These are phyloP conservation scores for Rhaphigaster nebulosa DNA, from an alignment of 2,888 invertebrate genomes.

Conservation along the genomic window DNA sequence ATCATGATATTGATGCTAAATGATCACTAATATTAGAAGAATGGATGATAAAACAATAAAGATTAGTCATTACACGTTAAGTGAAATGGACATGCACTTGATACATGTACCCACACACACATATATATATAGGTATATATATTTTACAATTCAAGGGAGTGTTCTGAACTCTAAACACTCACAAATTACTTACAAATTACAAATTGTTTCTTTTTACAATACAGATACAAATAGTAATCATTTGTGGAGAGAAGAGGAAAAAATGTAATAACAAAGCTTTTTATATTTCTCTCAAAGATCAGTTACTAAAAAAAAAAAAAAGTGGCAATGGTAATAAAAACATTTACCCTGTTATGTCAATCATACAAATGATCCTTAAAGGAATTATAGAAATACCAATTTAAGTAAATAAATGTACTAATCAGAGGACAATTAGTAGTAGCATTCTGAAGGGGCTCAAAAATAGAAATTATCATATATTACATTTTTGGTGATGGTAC, in stretches of 20 bases:
- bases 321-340: not conserved
- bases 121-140: not conserved
- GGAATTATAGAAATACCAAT: not conserved
- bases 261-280: not conserved
- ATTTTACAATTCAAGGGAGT: slow-evolving; percentile 34
- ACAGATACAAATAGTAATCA: not conserved
- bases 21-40: slow-evolving; percentile 5
- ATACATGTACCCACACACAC: not conserved
- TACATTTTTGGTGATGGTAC: slow-evolving; percentile 44
- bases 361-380: not conserved
- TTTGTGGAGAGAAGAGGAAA: not conserved
- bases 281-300: not conserved
- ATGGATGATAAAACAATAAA: slow-evolving; percentile 16
- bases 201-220: slow-evolving; percentile 12
- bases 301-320: not conserved
- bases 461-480: not conserved
- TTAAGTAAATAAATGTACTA: not conserved
- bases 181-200: slow-evolving; percentile 4
- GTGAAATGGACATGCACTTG: not conserved
- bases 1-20: slow-evolving; percentile 10
- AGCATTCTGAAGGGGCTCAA: not conserved
- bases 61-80: slow-evolving; percentile 8
- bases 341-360: slow-evolving; percentile 33
- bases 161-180: slow-evolving; percentile 21
- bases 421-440: not conserved